Evolutionary conservation across 2,888 invertebrate species (phyloP).

Genomic region (Mythimna pallens): DNA sequence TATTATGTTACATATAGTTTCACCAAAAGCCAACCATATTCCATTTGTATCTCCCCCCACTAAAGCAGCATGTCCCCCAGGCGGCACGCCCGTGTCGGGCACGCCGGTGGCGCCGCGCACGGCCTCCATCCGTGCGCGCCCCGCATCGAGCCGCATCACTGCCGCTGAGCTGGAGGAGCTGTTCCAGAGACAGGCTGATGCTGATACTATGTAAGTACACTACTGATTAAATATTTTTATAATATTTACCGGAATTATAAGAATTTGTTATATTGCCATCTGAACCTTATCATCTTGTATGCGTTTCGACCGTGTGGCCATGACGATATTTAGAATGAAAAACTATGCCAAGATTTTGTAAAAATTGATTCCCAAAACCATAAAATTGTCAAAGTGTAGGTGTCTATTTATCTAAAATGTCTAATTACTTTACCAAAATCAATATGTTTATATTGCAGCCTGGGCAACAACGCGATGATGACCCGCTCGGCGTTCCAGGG

Average conservation of each 20-base stretch:
- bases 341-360: too few species aligned
- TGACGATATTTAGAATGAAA: too few species aligned
- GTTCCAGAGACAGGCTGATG: conserved; percentile 96
- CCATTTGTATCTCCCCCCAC: background rate
- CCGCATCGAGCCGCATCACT: conserved; percentile 96
- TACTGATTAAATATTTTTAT: too few species aligned
- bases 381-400: too few species aligned
- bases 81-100: conserved; percentile 85
- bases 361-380: too few species aligned
- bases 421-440: background rate
- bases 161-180: conserved; percentile 98
- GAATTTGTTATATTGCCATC: too few species aligned
- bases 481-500: conserved; percentile 94
- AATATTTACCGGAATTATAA: too few species aligned
- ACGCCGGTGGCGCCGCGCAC: conserved; percentile 95
- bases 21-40: too few species aligned
- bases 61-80: conserved; percentile 56
- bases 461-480: conserved; percentile 92
- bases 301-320: too few species aligned
- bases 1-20: too few species aligned
- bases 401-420: too few species aligned
- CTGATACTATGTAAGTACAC: conserved; percentile 77
- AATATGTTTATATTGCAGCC: conserved; percentile 67
- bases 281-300: too few species aligned
- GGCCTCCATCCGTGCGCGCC: conserved; percentile 97